Conservation (phyloP, 2,113 vertebrate genomes). For the Triplophysa dalaica region DNA sequence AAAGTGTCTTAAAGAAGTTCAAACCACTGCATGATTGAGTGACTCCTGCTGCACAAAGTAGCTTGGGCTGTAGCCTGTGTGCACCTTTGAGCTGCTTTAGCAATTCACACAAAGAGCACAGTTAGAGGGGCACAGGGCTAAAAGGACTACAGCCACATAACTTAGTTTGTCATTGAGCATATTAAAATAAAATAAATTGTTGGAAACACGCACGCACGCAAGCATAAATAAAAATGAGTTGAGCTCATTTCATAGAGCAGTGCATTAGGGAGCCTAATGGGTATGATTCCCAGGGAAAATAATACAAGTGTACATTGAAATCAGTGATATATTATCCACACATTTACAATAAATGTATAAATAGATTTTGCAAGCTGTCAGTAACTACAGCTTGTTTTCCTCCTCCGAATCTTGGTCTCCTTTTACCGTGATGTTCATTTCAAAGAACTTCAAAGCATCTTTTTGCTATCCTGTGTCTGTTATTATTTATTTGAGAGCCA, state of each 20-base stretch:
- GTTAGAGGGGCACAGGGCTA: constrained; percentile 7
- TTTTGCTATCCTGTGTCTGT: background rate
- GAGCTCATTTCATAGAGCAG: too few relatives aligned
- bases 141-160: constrained; percentile 6
- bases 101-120: constrained; percentile 36
- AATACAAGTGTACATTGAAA: too few relatives aligned
- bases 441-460: constrained; percentile 45
- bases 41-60: constrained; percentile 65
- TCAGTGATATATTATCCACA: too few relatives aligned
- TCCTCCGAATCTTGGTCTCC: background rate
- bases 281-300: too few relatives aligned
- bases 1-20: constrained; percentile 66
- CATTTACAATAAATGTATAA: too few relatives aligned
- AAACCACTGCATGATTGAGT: constrained; percentile 64
- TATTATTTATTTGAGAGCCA: constrained; percentile 22
- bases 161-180: background rate
- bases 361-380: too few relatives aligned
- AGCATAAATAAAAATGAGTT: too few relatives aligned
- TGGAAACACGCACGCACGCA: too few relatives aligned
- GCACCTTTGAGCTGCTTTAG: constrained; percentile 53
- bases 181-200: too few relatives aligned
- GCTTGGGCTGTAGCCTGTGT: constrained; percentile 48
- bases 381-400: background rate
- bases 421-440: constrained; percentile 18
- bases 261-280: too few relatives aligned